These are phyloP conservation scores for Bergia puertoricense DNA, from an alignment of 92 coral and sea anemone species.

Conservation along the genomic window DNA sequence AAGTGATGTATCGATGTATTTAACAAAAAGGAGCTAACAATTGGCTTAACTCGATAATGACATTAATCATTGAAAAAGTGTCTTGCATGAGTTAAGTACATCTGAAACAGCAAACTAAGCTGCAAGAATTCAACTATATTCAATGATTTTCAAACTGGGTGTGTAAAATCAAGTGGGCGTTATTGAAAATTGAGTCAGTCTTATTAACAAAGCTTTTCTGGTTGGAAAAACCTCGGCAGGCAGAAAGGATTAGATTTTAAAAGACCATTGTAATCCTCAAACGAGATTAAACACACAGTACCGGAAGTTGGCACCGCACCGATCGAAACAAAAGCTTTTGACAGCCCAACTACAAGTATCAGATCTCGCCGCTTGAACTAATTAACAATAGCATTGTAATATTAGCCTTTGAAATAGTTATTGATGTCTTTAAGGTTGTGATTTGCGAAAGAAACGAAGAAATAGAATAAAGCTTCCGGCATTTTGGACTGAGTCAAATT, in stretches of 20 bases:
- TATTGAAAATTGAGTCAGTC: neutral
- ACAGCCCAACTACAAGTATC: neutral
- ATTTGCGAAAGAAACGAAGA: neutral
- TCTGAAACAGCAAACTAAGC: neutral
- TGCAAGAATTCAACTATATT: neutral
- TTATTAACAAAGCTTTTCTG: neutral
- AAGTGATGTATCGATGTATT: no score
- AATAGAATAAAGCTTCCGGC: slow-evolving; percentile 21
- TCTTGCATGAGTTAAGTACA: neutral
- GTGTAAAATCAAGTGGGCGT: neutral
- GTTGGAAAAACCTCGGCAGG: neutral
- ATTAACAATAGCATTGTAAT: neutral
- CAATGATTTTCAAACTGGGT: neutral
- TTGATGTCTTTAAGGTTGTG: neutral
- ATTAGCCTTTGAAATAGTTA: neutral
- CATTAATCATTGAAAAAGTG: no score
- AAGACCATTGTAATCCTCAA: neutral
- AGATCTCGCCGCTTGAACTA: slow-evolving; percentile 7
- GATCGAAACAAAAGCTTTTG: neutral
- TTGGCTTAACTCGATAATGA: neutral
- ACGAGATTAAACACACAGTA: neutral
- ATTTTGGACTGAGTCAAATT: neutral
- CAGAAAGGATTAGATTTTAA: neutral
- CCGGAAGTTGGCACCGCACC: neutral
- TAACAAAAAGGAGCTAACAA: no score